Evolutionary conservation across 2,888 invertebrate genomes (phyloP).

Genomic region (Mamestra brassicae): DNA sequence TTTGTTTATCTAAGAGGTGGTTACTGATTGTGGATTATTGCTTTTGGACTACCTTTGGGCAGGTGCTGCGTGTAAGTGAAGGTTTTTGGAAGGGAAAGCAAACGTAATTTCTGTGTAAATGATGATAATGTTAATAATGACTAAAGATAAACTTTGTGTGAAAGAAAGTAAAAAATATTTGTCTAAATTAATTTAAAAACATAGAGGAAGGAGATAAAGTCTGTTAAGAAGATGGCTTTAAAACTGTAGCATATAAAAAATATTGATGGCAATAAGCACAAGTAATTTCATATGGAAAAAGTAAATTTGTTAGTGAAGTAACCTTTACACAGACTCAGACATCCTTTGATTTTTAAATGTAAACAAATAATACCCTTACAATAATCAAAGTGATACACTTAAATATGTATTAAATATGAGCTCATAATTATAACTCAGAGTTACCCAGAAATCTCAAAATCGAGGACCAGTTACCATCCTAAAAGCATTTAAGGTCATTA

Average conservation of each 20-base stretch:
- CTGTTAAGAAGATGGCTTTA: background rate
- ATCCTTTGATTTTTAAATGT: background rate
- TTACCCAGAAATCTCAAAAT: slow-evolving; percentile 4
- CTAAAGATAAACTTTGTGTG: background rate
- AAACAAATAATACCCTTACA: background rate
- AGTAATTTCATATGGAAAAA: too few relatives aligned
- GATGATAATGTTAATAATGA: background rate
- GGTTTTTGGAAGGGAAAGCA: background rate
- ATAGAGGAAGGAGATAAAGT: background rate
- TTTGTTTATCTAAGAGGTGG: slow-evolving; percentile 63
- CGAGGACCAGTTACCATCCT: slow-evolving; percentile 6
- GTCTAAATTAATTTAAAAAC: background rate
- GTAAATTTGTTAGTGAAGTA: background rate
- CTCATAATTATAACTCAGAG: background rate
- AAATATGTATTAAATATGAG: background rate
- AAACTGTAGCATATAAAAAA: background rate
- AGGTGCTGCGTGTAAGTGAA: background rate
- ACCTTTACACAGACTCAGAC: background rate
- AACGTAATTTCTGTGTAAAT: background rate
- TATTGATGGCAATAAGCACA: background rate
- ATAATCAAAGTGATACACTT: background rate
- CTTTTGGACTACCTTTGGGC: slow-evolving; percentile 6
- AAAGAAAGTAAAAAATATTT: background rate
- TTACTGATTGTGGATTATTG: slow-evolving; percentile 59
- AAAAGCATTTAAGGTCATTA: slow-evolving; percentile 41